A percentile compares a stretch with the other conserved stretches of the same genome.
phyloP scores from a whole-genome alignment of 2,113 vertebrate genomes.

The Apaloderma vittatum region DNA sequence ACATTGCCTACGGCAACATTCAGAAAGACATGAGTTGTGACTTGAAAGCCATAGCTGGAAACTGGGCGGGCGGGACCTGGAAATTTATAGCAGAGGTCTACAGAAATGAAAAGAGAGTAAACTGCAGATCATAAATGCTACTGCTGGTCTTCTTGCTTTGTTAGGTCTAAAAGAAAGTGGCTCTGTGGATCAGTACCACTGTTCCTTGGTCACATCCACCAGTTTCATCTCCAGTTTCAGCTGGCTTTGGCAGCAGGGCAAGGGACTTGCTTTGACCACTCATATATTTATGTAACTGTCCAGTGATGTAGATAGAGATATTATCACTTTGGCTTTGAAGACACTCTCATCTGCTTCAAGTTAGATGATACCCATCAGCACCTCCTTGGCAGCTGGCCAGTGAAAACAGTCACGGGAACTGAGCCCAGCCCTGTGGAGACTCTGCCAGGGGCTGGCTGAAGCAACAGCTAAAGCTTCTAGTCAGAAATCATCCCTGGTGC shows the following conservation, averaged over 20 bases:
- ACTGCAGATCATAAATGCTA: background rate
- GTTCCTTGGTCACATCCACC: background rate
- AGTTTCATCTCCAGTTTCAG: background rate
- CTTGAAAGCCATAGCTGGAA: background rate
- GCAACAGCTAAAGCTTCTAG: background rate
- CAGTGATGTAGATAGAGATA: background rate
- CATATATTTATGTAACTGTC: background rate
- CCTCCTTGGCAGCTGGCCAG: background rate
- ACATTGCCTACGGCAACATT: background rate
- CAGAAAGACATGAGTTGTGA: background rate
- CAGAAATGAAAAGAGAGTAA: background rate
- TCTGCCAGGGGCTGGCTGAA: background rate
- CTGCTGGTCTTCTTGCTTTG: background rate
- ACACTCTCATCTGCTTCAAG: background rate
- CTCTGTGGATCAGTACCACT: background rate
- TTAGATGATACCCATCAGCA: background rate
- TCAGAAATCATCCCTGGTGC: background rate
- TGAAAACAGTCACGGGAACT: background rate
- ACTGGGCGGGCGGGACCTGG: background rate
- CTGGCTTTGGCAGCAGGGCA: background rate
- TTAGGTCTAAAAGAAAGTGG: background rate
- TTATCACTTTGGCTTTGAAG: background rate
- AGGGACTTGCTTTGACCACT: background rate
- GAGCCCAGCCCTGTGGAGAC: background rate
- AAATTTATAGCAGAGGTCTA: background rate